Base-by-base conservation (phyloP, 2,888 invertebrate species). In the Sinhomidia bicolor region DNA sequence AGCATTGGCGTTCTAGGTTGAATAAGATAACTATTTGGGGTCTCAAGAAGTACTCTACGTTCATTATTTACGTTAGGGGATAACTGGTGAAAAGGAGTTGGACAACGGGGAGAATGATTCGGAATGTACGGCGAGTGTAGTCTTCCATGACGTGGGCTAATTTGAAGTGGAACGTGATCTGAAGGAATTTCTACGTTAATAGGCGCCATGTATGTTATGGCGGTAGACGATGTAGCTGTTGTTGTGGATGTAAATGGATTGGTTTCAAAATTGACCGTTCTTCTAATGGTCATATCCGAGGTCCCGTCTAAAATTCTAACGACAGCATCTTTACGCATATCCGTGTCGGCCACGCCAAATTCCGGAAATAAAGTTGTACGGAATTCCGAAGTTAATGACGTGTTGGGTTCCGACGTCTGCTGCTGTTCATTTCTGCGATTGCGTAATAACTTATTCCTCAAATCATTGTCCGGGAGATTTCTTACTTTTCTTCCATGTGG, bases 301-400 rank as follows among this genome's bases (percentile, higher is more conserved):
- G 29, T 6, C 0, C 10, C 17, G 20, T 29, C 68, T 12, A 12
- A 1, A 29, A 47, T 7, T 23, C 36, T 17, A 0, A n/a, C 7
- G 1, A 23, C 26, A n/a, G 12, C 4, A 6, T 71, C 54, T 23
- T 5, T 10, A 0, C 83, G 32, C 44, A 83, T 26, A 44, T 83
- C 83, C 12, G 83, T 83, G 14, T 83, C 83, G 14, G 54, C 74
- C 0, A 83, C 7, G 2, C 74, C 83, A 57, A 83, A 83, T 14
- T 83, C 74, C 0, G 71, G 71, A 51, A 82, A 41, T 10, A 83
- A 26, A 41, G 54, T 5, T 29, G n/a, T 26, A 23, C 41, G 57
- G 6, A 41, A 17, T 47, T n/a, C n/a, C n/a, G n/a, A n/a, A n/a
- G n/a, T n/a, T n/a, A n/a, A n/a, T n/a, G 41, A 23, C 1, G 14